Base-by-base conservation (phyloP, 2,113 vertebrate species). In the Microtus montanus region DNA sequence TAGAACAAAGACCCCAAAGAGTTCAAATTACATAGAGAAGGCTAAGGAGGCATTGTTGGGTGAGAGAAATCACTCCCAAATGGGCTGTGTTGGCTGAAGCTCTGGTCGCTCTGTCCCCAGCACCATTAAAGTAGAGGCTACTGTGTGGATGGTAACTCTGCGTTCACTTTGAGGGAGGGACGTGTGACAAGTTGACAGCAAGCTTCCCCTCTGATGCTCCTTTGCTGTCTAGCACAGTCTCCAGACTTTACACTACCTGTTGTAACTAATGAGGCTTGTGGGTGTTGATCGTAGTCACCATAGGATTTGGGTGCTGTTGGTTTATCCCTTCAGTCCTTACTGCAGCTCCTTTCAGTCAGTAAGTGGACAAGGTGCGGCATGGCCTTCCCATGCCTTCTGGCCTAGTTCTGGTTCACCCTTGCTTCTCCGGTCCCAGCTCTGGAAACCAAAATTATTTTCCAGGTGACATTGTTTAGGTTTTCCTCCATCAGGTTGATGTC, bases 241-340 rank as follows among this genome's bases (percentile, higher is more conserved):
- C 1, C 20, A 41, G 4, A 79, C 26, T 58, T 47, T 3, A 0
- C 0, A 0, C 9, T 19, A 0, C 12, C 64, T 47, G 3, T 49
- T 63, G 41, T 24, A 74, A 47, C 80, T 22, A 24, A 10, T 9
- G 77, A 73, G 68, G 15, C 47, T 20, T 0, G 0, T 30, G 20
- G 49, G 10, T 54, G 24, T 30, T 41, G 70, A 41, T 26, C 64
- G 0, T 0, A 0, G 33, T 30, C 28, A 4, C 77, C 35, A 44
- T 22, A 54, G 54, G 28, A 8, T 90, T 3, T 28, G 70, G 38
- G 44, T 5, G 0, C 12, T 17, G 68, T 30, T 54, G 15, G 35
- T 0, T 64, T 10, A 8, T 52, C 70, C 38, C 20, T 0, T 13
- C 0, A 0, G 24, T 41, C 35, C 26, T 52, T 47, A 17, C 26